phyloP scores from a whole-genome alignment of 53 echinoderm and acorn worm genomes.

The Temnopleurus reevesii region DNA sequence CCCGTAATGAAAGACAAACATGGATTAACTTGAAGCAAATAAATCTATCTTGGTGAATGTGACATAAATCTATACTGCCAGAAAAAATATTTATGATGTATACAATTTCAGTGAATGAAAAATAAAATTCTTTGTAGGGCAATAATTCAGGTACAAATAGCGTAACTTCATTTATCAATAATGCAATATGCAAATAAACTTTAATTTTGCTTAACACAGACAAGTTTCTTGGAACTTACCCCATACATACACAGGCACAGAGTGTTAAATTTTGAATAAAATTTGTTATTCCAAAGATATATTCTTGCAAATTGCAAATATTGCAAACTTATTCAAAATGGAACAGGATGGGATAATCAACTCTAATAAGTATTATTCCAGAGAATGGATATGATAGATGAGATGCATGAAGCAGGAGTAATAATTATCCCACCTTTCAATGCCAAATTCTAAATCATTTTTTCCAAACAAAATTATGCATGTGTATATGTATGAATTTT shows the following conservation, averaged over 20 bases:
- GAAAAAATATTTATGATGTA: not conserved
- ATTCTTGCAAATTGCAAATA: not conserved
- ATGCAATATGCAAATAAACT: not conserved
- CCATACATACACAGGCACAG: not conserved
- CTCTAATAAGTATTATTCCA: too few relatives aligned
- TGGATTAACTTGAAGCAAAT: not conserved
- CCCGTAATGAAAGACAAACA: conserved; percentile 38
- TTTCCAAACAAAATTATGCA: too few relatives aligned
- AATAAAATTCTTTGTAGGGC: not conserved
- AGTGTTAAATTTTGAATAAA: not conserved
- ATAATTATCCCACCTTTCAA: too few relatives aligned
- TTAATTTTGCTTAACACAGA: not conserved
- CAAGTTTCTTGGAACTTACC: not conserved
- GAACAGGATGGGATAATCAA: not conserved
- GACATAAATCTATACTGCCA: not conserved
- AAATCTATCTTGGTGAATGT: not conserved
- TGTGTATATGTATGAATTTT: too few relatives aligned
- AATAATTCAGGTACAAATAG: not conserved
- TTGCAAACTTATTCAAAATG: not conserved
- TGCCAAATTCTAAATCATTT: too few relatives aligned
- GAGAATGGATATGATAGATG: too few relatives aligned
- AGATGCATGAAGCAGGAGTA: too few relatives aligned
- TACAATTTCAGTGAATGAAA: not conserved
- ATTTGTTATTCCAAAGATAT: not conserved
- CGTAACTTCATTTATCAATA: not conserved